These are phyloP conservation scores for Drosophila ironensis DNA, from an alignment of 1,140 invertebrate genomes.

Conservation along the genomic window DNA sequence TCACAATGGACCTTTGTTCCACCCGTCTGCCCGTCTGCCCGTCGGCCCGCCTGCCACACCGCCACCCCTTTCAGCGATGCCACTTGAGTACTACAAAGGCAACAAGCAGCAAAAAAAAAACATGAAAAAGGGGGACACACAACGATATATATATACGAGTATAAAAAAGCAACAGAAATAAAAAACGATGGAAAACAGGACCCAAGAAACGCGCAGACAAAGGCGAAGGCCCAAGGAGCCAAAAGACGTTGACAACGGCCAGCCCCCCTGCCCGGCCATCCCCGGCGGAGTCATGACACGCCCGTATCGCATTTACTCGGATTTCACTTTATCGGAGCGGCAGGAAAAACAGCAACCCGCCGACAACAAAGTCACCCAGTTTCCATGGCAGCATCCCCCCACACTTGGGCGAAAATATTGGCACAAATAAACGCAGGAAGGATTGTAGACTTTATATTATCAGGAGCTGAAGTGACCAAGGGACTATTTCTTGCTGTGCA, in stretches of 20 bases:
- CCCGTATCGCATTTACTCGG: conserved; percentile 72
- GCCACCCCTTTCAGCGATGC: conserved; percentile 45
- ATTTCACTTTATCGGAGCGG: conserved; percentile 66
- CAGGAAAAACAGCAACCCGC: conserved; percentile 29
- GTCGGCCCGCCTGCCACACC: neutral
- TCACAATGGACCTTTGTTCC: conserved; percentile 68
- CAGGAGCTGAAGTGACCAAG: too few relatives aligned
- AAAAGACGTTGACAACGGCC: conserved; percentile 34
- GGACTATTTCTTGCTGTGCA: neutral
- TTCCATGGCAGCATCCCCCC: conserved; percentile 59
- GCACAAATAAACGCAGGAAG: too few relatives aligned
- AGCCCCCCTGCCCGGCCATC: neutral
- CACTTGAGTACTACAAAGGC: conserved; percentile 70
- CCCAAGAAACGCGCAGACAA: conserved; percentile 36
- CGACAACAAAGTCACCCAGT: conserved; percentile 66
- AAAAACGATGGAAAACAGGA: conserved; percentile 19
- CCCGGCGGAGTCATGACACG: conserved; percentile 37
- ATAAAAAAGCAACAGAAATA: neutral
- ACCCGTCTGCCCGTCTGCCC: neutral
- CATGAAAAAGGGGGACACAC: neutral
- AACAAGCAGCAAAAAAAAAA: conserved; percentile 32
- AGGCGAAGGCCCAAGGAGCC: conserved; percentile 32
- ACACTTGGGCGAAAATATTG: neutral
- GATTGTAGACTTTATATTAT: too few relatives aligned
- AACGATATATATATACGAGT: too few relatives aligned